A percentile compares a stretch with the other conserved stretches of the same genome.
Conservation (phyloP, 2,888 invertebrate genomes). For the Aphidoletes aphidimyza region DNA sequence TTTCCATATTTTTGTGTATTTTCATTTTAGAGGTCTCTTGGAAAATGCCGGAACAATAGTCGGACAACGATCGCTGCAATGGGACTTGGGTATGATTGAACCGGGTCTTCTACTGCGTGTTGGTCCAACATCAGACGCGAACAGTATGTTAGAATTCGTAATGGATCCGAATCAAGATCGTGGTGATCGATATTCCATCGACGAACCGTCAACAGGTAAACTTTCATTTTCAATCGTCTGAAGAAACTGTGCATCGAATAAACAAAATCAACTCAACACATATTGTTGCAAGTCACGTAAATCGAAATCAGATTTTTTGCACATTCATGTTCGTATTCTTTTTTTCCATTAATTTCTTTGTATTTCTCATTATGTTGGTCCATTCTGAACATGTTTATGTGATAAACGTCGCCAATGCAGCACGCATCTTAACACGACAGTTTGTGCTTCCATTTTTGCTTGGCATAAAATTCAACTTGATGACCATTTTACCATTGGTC, state of each 20-base stretch:
- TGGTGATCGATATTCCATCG: slow-evolving; percentile 66
- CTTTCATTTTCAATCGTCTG: slow-evolving; percentile 31
- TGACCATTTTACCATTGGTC: slow-evolving; percentile 78
- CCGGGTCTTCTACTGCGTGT: slow-evolving; percentile 81
- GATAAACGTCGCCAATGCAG: slow-evolving; percentile 66
- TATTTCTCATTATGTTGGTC: slow-evolving; percentile 54
- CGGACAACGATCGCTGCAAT: slow-evolving; percentile 77
- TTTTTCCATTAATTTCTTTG: background rate
- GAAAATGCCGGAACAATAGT: slow-evolving; percentile 77
- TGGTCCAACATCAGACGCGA: slow-evolving; percentile 76
- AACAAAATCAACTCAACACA: too few species aligned
- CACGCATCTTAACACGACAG: slow-evolving; percentile 76
- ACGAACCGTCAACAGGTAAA: slow-evolving; percentile 64
- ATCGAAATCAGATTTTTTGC: background rate
- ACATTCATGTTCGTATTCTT: background rate
- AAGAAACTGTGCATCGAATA: too few species aligned
- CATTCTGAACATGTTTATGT: background rate
- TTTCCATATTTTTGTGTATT: background rate
- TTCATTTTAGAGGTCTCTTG: slow-evolving; percentile 70
- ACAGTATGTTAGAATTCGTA: slow-evolving; percentile 79
- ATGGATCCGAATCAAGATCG: slow-evolving; percentile 72
- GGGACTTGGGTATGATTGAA: slow-evolving; percentile 78
- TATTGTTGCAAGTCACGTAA: background rate
- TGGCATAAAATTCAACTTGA: slow-evolving; percentile 82
- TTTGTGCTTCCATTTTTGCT: slow-evolving; percentile 81